Conservation (phyloP, 2,888 invertebrate genomes). For the Malacosoma neustria region DNA sequence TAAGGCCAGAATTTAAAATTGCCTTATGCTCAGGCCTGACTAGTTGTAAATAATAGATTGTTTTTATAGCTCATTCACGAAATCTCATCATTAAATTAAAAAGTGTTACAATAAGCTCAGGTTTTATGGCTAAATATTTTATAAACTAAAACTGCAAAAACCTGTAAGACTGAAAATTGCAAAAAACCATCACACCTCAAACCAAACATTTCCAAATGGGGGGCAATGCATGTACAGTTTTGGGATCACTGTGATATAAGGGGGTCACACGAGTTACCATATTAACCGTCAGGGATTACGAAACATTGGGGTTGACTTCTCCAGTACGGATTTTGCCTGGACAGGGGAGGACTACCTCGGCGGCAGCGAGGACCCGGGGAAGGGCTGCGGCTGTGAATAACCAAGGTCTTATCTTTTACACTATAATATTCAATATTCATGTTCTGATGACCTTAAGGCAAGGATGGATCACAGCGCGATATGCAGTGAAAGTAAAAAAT, state of each 20-base stretch:
- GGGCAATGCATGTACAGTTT: not conserved
- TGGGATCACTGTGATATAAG: not conserved
- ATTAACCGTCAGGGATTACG: not conserved
- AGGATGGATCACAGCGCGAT: not conserved
- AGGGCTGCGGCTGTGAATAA: constrained; percentile 33
- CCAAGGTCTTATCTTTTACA: constrained; percentile 14
- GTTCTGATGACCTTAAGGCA: not conserved
- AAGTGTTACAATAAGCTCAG: not conserved
- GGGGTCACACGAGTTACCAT: not conserved
- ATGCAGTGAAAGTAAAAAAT: no score
- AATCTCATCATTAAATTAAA: not conserved
- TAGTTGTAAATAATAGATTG: no score
- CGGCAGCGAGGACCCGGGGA: constrained; percentile 32
- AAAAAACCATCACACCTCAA: constrained; percentile 1
- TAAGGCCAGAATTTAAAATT: no score
- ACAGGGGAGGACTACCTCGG: constrained; percentile 52
- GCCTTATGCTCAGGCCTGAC: no score
- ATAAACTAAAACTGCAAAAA: constrained; percentile 1
- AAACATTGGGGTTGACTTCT: constrained; percentile 13
- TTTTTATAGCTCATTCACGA: not conserved
- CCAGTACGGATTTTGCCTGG: constrained; percentile 60
- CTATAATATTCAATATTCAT: constrained; percentile 8
- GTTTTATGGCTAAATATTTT: not conserved
- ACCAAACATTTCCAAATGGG: not conserved
- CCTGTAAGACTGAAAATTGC: constrained; percentile 1